These are phyloP conservation scores for Drosophila varians DNA, from an alignment of 1,140 invertebrate genomes.

Conservation along the genomic window DNA sequence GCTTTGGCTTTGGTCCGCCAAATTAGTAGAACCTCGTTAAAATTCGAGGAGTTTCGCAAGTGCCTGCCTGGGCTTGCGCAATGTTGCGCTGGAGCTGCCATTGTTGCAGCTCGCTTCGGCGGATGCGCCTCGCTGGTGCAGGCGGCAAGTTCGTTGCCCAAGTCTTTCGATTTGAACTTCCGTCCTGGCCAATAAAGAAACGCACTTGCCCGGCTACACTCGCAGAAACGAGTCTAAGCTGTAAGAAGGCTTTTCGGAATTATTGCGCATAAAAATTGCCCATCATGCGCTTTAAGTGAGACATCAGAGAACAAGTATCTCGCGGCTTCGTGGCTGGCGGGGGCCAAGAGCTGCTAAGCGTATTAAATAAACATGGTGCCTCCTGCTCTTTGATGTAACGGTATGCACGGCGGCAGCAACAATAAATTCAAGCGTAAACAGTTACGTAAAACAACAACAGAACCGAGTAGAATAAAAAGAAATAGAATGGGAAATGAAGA, in stretches of 20 bases:
- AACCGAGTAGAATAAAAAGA: slow-evolving; percentile 4
- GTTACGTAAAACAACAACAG: slow-evolving; percentile 70
- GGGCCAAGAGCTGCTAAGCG: slow-evolving; percentile 70
- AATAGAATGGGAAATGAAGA: too few relatives aligned
- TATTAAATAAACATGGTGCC: slow-evolving; percentile 75
- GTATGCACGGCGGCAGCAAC: slow-evolving; percentile 61
- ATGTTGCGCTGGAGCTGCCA: slow-evolving; percentile 17
- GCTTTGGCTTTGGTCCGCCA: slow-evolving; percentile 17
- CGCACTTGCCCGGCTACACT: neutral
- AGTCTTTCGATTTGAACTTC: slow-evolving; percentile 79
- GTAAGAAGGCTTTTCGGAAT: slow-evolving; percentile 33
- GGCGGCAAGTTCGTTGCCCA: slow-evolving; percentile 68
- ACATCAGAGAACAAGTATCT: slow-evolving; percentile 64
- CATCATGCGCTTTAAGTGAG: slow-evolving; percentile 62
- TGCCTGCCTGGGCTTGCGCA: slow-evolving; percentile 43
- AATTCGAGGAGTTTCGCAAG: slow-evolving; percentile 47
- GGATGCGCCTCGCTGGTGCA: slow-evolving; percentile 43
- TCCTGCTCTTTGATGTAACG: slow-evolving; percentile 71
- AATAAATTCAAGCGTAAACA: slow-evolving; percentile 78
- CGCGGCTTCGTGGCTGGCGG: neutral
- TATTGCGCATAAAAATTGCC: slow-evolving; percentile 63
- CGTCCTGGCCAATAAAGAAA: slow-evolving; percentile 12
- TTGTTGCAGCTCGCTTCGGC: slow-evolving; percentile 37
- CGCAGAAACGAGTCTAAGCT: neutral
- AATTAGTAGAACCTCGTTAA: slow-evolving; percentile 65